These are phyloP conservation scores for Dallia pectoralis DNA, from an alignment of 2,797 vertebrate genomes.

Conservation along the genomic window DNA sequence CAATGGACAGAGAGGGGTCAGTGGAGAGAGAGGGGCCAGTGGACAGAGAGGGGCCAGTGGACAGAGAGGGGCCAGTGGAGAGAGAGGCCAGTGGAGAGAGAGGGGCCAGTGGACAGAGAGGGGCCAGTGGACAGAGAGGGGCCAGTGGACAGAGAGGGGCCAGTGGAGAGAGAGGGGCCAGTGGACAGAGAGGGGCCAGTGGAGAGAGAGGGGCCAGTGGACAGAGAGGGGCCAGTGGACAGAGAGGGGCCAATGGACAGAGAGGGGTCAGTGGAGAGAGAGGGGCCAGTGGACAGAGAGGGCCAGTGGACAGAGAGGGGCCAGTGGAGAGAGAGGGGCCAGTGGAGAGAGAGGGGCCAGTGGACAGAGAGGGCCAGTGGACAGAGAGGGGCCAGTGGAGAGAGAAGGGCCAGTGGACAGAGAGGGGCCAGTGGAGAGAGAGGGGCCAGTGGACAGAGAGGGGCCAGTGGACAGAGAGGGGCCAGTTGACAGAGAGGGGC, in stretches of 20 bases:
- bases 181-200: constrained; percentile 25
- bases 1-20: constrained; percentile 25
- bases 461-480: constrained; percentile 29
- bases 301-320: constrained; percentile 57
- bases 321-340: constrained; percentile 43
- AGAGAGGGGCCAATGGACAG: constrained; percentile 11
- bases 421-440: too few relatives aligned
- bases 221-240: constrained; percentile 48
- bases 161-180: constrained; percentile 55
- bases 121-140: constrained; percentile 57
- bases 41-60: constrained; percentile 52
- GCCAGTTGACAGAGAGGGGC: too few relatives aligned
- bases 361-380: constrained; percentile 26
- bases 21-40: too few relatives aligned
- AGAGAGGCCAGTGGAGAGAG: constrained; percentile 65
- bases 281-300: constrained; percentile 34
- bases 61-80: constrained; percentile 24
- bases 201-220: too few relatives aligned
- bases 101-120: constrained; percentile 34
- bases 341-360: constrained; percentile 50
- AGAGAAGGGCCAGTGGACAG: constrained; percentile 39
- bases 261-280: constrained; percentile 62
- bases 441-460: constrained; percentile 62
- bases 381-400: too few relatives aligned
- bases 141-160: constrained; percentile 33